These are phyloP conservation scores for Orchestes rusci DNA, from an alignment of 2,888 invertebrate species.

Conservation along the genomic window DNA sequence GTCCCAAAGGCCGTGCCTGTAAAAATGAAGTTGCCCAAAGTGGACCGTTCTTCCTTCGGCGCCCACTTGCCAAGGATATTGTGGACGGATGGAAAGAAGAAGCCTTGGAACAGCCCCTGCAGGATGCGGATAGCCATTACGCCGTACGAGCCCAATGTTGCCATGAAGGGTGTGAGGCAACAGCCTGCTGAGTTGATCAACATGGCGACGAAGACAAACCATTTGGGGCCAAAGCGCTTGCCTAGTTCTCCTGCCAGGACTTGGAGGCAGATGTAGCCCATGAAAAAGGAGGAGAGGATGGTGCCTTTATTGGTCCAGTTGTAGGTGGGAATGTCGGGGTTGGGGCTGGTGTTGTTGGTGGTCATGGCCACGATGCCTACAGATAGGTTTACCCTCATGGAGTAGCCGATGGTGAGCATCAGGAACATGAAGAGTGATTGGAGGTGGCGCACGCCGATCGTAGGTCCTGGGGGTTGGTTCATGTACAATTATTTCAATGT, in stretches of 20 bases:
- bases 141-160: constrained; percentile 55
- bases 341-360: constrained; percentile 41
- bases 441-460: constrained; percentile 54
- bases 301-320: constrained; percentile 50
- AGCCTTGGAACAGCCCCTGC: constrained; percentile 69
- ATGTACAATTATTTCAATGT: too few species aligned
- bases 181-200: constrained; percentile 43
- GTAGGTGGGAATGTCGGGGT: constrained; percentile 37
- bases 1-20: constrained; percentile 71
- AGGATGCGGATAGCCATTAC: constrained; percentile 59
- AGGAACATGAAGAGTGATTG: constrained; percentile 55
- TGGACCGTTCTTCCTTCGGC: constrained; percentile 63
- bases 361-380: constrained; percentile 70
- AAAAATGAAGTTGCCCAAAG: constrained; percentile 60
- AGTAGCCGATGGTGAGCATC: constrained; percentile 53
- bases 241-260: constrained; percentile 66
- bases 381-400: constrained; percentile 58
- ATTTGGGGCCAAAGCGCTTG: constrained; percentile 66
- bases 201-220: constrained; percentile 48
- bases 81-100: constrained; percentile 64
- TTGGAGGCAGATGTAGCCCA: constrained; percentile 71
- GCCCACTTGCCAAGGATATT: constrained; percentile 69
- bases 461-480: constrained; percentile 43
- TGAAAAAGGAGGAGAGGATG: constrained; percentile 69
- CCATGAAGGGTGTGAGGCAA: constrained; percentile 59